These are phyloP conservation scores for Mirounga angustirostris DNA, from an alignment of 2,113 vertebrate genomes.

Conservation along the genomic window DNA sequence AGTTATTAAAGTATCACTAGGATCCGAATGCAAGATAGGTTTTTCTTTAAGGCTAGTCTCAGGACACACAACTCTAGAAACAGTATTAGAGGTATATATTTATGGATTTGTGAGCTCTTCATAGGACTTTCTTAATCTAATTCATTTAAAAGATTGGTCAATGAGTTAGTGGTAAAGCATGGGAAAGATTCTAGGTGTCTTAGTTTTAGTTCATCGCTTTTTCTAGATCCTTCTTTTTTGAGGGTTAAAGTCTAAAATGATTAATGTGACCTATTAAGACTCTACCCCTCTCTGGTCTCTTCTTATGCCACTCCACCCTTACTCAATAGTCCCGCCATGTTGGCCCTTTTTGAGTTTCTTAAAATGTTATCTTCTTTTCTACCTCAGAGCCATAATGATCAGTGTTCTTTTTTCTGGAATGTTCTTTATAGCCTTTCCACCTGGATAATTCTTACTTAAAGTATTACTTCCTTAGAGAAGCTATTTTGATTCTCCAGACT, in stretches of 20 bases:
- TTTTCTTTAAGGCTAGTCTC: background rate
- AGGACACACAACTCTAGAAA: background rate
- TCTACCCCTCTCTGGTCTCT: too few species aligned
- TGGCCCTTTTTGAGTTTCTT: background rate
- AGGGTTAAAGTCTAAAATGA: background rate
- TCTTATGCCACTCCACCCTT: background rate
- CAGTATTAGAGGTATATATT: background rate
- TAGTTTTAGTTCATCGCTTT: slow-evolving; percentile 38
- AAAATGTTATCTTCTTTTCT: background rate
- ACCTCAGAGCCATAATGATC: background rate
- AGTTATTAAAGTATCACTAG: background rate
- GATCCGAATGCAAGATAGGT: slow-evolving; percentile 1
- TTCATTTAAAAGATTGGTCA: slow-evolving; percentile 37
- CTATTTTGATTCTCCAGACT: background rate
- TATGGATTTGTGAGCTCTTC: background rate
- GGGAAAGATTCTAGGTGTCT: background rate
- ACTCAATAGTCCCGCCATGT: background rate
- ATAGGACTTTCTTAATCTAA: background rate
- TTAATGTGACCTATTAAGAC: background rate
- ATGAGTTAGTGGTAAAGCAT: background rate
- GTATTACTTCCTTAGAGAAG: slow-evolving; percentile 2
- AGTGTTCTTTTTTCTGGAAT: slow-evolving; percentile 13
- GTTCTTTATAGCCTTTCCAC: background rate
- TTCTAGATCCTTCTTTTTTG: background rate
- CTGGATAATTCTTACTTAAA: slow-evolving; percentile 21